These are phyloP conservation scores for Aspidapion aeneum DNA, from an alignment of 2,888 invertebrate species.

Conservation along the genomic window DNA sequence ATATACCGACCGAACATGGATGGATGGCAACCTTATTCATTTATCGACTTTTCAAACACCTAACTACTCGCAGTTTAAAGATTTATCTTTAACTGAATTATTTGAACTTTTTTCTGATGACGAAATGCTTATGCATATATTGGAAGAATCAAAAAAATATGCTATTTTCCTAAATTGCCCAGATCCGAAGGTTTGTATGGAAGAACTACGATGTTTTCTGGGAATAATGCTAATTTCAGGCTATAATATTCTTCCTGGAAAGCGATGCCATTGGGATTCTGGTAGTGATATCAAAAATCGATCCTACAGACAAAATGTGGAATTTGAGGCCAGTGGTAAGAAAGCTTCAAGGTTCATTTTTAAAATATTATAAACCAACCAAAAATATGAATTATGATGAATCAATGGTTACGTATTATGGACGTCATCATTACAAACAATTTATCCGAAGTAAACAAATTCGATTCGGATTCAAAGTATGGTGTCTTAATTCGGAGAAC, in stretches of 20 bases:
- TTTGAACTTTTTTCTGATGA: no score
- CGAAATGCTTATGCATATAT: no score
- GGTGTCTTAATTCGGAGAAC: background rate
- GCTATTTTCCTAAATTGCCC: background rate
- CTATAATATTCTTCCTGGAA: background rate
- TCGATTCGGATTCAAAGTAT: background rate
- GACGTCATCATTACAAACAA: background rate
- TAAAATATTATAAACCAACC: background rate
- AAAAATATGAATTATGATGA: background rate
- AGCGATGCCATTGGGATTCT: background rate
- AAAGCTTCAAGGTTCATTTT: background rate
- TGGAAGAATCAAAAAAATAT: background rate
- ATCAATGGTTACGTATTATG: background rate
- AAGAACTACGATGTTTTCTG: background rate
- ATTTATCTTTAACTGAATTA: no score
- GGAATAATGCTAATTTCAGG: background rate
- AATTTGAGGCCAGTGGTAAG: background rate
- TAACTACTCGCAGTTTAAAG: no score
- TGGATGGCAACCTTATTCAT: no score
- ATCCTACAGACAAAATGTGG: background rate
- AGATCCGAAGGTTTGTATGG: background rate
- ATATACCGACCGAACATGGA: no score
- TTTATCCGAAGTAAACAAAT: background rate
- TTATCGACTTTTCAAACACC: no score
- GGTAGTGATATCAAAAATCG: background rate